Base-by-base conservation (phyloP, 2,888 invertebrate species). In the Pristionchus fissidentatus region DNA sequence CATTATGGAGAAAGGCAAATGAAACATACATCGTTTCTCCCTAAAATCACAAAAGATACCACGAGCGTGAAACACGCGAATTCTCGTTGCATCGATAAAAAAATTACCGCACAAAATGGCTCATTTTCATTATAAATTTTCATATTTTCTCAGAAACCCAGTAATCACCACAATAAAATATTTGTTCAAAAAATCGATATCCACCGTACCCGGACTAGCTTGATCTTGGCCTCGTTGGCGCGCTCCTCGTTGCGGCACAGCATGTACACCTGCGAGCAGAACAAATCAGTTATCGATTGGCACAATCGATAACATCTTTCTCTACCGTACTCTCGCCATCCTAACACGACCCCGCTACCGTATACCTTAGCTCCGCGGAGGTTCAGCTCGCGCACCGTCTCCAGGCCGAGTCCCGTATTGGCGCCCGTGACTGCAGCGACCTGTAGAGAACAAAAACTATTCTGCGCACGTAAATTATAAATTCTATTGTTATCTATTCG, bases 361-460 rank as follows among this genome's bases (percentile, higher is more conserved):
- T 75, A 49, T 49, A 91, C 91, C 85, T 92, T 91, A 22, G 88
- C 92, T 66, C 89, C 89, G 35, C 88, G 85, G 41, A 89, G 81
- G 84, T 92, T 92, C 84, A 92, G 82, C 85, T 90, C 88, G 15
- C 87, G 84, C 19, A 86, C 89, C 19, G 88, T 88, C 84, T 90
- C 90, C 87, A 90, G 91, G 94, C 95, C 98, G 91, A 98, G 96
- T 97, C 80, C 80, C 26, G 80, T 62, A 41, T 81, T 83, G 22
- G 83, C 83, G 38, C 83, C 83, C 29, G 83, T 83, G 38, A 98
- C 94, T 10, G 98, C 93, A 0, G 96, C 91, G 95, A 77, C 94
- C 93, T 96, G 70, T 43, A 32, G 0, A 0, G 96, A 96, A 15
- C 98, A 98, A 8, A 13, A 19, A 55, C n/a, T 19, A 55, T n/a